Evolutionary conservation across 2,797 vertebrate genomes (phyloP).

Genomic region (Odontamblyopus rebecca): DNA sequence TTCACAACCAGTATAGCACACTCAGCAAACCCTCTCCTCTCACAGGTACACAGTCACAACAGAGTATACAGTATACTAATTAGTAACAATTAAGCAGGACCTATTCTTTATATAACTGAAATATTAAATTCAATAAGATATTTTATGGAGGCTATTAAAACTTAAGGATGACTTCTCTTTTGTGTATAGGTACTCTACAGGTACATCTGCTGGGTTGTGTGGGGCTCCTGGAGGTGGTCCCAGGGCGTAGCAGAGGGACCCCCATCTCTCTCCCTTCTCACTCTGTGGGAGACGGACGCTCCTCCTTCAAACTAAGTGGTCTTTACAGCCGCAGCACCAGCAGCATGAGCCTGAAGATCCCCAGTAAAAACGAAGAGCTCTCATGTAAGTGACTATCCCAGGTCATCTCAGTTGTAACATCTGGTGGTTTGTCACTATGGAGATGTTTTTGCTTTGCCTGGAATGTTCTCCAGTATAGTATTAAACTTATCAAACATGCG

Average conservation of each 20-base stretch:
- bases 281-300: slow-evolving; percentile 82
- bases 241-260: slow-evolving; percentile 79
- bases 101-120: no score
- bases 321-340: slow-evolving; percentile 85
- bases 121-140: no score
- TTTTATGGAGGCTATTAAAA: no score
- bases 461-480: no score
- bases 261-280: slow-evolving; percentile 76
- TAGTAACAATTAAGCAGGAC: no score
- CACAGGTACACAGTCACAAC: slow-evolving; percentile 76
- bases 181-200: slow-evolving; percentile 84
- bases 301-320: slow-evolving; percentile 81
- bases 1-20: slow-evolving; percentile 87
- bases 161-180: slow-evolving; percentile 45
- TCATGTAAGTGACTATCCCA: slow-evolving; percentile 71
- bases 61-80: no score
- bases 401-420: not conserved
- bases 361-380: slow-evolving; percentile 83
- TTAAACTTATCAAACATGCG: no score
- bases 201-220: slow-evolving; percentile 86
- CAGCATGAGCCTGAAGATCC: slow-evolving; percentile 84
- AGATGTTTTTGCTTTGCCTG: no score
- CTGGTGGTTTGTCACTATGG: no score
- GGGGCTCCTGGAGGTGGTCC: slow-evolving; percentile 84
- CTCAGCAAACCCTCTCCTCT: slow-evolving; percentile 89